Evolutionary conservation across 1,140 invertebrate genomes (phyloP).

Genomic region (Achroia grisella): DNA sequence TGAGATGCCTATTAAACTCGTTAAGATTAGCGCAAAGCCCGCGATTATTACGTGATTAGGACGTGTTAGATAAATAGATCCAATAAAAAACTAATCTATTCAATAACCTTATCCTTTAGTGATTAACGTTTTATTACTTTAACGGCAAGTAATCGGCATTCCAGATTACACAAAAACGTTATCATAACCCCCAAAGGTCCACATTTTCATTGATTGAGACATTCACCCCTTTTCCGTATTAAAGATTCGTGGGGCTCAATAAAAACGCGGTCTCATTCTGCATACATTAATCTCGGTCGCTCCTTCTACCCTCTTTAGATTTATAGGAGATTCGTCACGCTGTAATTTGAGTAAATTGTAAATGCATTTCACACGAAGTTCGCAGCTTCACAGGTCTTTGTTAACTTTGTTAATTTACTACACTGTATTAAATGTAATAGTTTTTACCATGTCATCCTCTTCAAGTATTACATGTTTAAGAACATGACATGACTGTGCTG

Average conservation of each 20-base stretch:
- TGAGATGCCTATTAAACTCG: too few relatives aligned
- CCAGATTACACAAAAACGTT: too few relatives aligned
- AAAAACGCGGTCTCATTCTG: slow-evolving; percentile 33
- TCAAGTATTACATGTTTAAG: slow-evolving; percentile 4
- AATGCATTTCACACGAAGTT: slow-evolving; percentile 29
- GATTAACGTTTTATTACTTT: too few relatives aligned
- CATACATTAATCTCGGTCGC: slow-evolving; percentile 41
- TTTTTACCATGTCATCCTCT: slow-evolving; percentile 15
- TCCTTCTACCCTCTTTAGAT: slow-evolving; percentile 12
- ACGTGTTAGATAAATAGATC: too few relatives aligned
- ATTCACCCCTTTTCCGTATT: slow-evolving; percentile 13
- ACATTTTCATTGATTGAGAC: neutral
- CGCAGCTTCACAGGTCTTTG: slow-evolving; percentile 31
- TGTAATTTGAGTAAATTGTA: slow-evolving; percentile 30
- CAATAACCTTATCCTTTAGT: too few relatives aligned
- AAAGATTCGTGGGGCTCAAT: slow-evolving; percentile 26
- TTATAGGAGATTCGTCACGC: slow-evolving; percentile 41
- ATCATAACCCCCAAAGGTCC: neutral
- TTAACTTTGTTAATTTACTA: slow-evolving; percentile 12
- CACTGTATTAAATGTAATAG: slow-evolving; percentile 23
- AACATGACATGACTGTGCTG: slow-evolving; percentile 8
- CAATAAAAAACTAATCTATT: too few relatives aligned
- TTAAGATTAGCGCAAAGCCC: too few relatives aligned
- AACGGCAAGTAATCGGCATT: too few relatives aligned
- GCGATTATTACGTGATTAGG: too few relatives aligned